A percentile compares a stretch with the other conserved stretches of the same genome.
Conservation (phyloP, 1,140 invertebrate species). For the Diabrotica virgifera region DNA sequence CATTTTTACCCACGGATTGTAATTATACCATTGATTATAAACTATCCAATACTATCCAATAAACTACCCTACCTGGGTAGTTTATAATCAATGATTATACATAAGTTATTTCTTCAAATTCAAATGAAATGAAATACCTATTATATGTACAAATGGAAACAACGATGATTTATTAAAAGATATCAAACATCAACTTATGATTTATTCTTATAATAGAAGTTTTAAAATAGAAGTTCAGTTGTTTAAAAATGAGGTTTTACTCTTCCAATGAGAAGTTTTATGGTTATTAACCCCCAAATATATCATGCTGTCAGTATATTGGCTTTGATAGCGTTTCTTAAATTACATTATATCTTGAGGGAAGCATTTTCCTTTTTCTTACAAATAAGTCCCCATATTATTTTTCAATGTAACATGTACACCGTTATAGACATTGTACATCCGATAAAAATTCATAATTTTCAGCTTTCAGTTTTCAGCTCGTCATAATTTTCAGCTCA, state of each 20-base stretch:
- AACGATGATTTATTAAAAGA: neutral
- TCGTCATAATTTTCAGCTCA: conserved; percentile 34
- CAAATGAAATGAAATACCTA: neutral
- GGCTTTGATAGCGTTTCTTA: conserved; percentile 13
- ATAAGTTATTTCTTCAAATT: no score
- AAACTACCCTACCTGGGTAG: no score
- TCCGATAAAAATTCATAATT: conserved; percentile 32
- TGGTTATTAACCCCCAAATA: conserved; percentile 22
- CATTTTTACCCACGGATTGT: no score
- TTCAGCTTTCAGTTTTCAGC: conserved; percentile 24
- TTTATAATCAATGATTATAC: no score
- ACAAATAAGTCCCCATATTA: conserved; percentile 17
- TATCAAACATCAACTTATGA: neutral
- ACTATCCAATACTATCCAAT: no score
- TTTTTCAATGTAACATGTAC: conserved; percentile 40
- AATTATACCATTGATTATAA: no score
- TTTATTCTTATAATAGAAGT: no score
- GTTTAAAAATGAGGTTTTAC: neutral
- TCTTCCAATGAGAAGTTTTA: conserved; percentile 6
- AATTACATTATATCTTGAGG: conserved; percentile 20
- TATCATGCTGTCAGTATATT: conserved; percentile 18
- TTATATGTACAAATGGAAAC: neutral
- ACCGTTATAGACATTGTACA: conserved; percentile 46
- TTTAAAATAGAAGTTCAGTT: neutral
- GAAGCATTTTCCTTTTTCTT: conserved; percentile 21